phyloP scores from a whole-genome alignment of 2,888 invertebrate species.

The Metacarcinus magister region DNA sequence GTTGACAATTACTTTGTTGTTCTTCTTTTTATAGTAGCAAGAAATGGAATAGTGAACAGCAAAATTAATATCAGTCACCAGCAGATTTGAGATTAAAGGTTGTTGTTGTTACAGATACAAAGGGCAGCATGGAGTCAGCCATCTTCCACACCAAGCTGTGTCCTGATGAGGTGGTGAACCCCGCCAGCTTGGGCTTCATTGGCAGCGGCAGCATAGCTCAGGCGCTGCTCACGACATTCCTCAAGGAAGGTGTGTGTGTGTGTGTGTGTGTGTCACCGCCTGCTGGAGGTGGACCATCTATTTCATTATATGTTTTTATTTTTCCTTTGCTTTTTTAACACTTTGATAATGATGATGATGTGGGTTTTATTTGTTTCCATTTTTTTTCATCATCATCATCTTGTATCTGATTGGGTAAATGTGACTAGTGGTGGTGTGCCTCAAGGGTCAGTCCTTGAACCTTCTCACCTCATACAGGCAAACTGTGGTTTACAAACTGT shows the following conservation, averaged over 20 bases:
- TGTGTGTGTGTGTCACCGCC: neutral
- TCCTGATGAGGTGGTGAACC: slow-evolving; percentile 58
- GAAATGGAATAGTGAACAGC: too few relatives aligned
- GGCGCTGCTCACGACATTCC: slow-evolving; percentile 91
- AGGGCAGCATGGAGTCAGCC: neutral
- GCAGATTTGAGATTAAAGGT: neutral
- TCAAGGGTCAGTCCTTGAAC: too few relatives aligned
- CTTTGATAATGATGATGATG: too few relatives aligned
- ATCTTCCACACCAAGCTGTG: neutral
- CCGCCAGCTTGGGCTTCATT: slow-evolving; percentile 89
- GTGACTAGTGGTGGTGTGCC: too few relatives aligned
- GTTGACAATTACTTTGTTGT: too few relatives aligned
- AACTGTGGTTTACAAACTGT: too few relatives aligned
- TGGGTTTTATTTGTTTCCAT: too few relatives aligned
- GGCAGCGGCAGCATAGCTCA: slow-evolving; percentile 96
- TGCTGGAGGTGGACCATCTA: neutral
- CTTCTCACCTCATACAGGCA: too few relatives aligned
- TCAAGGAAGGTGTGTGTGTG: slow-evolving; percentile 87
- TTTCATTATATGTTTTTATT: neutral
- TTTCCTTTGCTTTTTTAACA: too few relatives aligned
- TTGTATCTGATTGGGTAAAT: too few relatives aligned
- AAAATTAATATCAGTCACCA: neutral
- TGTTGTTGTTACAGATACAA: neutral
- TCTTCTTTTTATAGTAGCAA: too few relatives aligned
- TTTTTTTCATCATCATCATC: too few relatives aligned